A percentile compares a stretch with the other conserved stretches of the same genome.
Conservation (phyloP, 1,140 invertebrate species). For the Lordiphosa clarofinis region DNA sequence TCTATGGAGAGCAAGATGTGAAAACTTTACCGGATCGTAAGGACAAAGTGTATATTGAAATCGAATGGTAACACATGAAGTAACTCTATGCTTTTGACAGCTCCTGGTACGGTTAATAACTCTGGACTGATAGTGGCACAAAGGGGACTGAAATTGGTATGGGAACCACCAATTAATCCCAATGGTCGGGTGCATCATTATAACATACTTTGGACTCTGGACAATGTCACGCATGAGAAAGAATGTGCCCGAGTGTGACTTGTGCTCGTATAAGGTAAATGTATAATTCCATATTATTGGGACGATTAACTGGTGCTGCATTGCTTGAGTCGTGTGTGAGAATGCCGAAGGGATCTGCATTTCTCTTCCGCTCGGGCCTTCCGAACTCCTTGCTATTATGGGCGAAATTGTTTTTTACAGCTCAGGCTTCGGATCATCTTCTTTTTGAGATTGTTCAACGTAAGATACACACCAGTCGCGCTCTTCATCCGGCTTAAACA, state of each 20-base stretch:
- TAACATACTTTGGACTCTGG: constrained; percentile 70
- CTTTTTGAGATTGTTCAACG: too few species aligned
- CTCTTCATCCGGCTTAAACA: too few species aligned
- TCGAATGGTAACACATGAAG: rapidly evolving
- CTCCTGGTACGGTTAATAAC: constrained; percentile 71
- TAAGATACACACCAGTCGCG: too few species aligned
- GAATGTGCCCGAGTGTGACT: constrained; percentile 57
- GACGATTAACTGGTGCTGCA: too few species aligned
- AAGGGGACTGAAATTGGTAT: constrained; percentile 65
- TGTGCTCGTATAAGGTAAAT: constrained; percentile 58
- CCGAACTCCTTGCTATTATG: too few species aligned
- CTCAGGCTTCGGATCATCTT: too few species aligned
- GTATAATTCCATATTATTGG: too few species aligned
- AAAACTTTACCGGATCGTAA: constrained; percentile 72
- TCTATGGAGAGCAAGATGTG: constrained; percentile 71
- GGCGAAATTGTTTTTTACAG: too few species aligned
- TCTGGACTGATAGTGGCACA: constrained; percentile 43
- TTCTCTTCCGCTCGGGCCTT: too few species aligned
- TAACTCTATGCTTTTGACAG: constrained; percentile 15
- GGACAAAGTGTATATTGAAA: constrained; percentile 6
- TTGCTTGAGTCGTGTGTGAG: too few species aligned
- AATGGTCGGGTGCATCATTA: constrained; percentile 73
- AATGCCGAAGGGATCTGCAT: too few species aligned
- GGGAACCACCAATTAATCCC: constrained; percentile 68
- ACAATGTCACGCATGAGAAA: constrained; percentile 68